Percentiles rank a stretch among this genome's conserved stretches.
Conservation (phyloP, 2,888 invertebrate genomes). For the Stenoptilia bipunctidactyla region DNA sequence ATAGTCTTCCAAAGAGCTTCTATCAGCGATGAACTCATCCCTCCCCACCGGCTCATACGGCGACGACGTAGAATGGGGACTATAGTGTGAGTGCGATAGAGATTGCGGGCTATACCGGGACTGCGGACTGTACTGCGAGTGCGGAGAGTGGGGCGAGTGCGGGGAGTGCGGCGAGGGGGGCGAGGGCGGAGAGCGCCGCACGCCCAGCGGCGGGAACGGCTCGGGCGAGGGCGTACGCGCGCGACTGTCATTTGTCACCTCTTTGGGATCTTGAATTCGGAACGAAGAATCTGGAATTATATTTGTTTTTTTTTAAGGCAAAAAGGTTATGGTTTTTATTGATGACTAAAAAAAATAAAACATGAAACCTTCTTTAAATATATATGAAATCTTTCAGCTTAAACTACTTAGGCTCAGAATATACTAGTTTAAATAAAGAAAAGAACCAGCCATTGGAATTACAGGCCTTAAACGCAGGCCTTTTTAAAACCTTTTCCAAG, state of each 20-base stretch:
- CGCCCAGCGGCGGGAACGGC: slow-evolving; percentile 18
- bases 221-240: background rate
- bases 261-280: slow-evolving; percentile 1
- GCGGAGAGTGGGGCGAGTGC: slow-evolving; percentile 3
- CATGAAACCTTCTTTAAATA: no score
- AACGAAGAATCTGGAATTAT: slow-evolving; percentile 4
- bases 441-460: no score
- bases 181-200: slow-evolving; percentile 13
- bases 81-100: background rate
- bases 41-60: slow-evolving; percentile 1
- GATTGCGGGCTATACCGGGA: background rate
- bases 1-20: slow-evolving; percentile 23
- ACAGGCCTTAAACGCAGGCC: no score
- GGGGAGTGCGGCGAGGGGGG: slow-evolving; percentile 12
- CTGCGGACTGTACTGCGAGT: background rate
- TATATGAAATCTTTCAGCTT: no score
- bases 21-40: slow-evolving; percentile 35
- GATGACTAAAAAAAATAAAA: no score
- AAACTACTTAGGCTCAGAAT: no score
- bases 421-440: no score
- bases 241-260: background rate
- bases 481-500: no score
- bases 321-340: no score
- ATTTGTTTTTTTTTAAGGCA: background rate
- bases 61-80: slow-evolving; percentile 11